Conservation (phyloP, 53 echinoderm and acorn worm genomes). For the Antedon mediterranea region DNA sequence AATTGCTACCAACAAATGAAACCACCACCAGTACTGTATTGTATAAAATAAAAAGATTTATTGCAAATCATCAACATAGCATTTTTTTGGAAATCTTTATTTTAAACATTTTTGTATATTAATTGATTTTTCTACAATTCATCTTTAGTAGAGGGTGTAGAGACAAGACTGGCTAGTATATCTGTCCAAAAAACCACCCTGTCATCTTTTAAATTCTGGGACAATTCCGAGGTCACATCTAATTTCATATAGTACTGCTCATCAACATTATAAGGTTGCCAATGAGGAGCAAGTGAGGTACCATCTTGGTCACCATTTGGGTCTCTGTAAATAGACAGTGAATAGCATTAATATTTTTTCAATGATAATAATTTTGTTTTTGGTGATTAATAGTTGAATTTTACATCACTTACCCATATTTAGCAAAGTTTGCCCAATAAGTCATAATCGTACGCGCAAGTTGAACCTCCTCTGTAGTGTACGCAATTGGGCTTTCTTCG, state of each 20-base stretch:
- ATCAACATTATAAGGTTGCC: constrained; percentile 35
- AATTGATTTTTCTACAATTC: constrained; percentile 23
- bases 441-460: constrained; percentile 57
- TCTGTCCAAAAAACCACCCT: constrained; percentile 60
- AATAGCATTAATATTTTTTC: background rate
- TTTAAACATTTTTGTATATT: too few relatives aligned
- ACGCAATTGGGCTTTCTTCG: constrained; percentile 13
- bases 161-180: constrained; percentile 28
- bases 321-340: constrained; percentile 13
- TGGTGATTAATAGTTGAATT: background rate
- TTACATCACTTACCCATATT: constrained; percentile 75
- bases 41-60: too few relatives aligned
- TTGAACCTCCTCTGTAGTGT: constrained; percentile 47
- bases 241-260: constrained; percentile 61
- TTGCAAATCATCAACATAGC: too few relatives aligned
- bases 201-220: constrained; percentile 35
- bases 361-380: background rate
- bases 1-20: too few relatives aligned
- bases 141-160: constrained; percentile 6
- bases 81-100: too few relatives aligned
- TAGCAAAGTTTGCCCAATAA: constrained; percentile 92
- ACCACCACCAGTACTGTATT: too few relatives aligned
- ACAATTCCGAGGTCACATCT: constrained; percentile 22
- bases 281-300: constrained; percentile 18
- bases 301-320: constrained; percentile 39